These are phyloP conservation scores for Germaria angustata DNA, from an alignment of 2,888 invertebrate species.

Conservation along the genomic window DNA sequence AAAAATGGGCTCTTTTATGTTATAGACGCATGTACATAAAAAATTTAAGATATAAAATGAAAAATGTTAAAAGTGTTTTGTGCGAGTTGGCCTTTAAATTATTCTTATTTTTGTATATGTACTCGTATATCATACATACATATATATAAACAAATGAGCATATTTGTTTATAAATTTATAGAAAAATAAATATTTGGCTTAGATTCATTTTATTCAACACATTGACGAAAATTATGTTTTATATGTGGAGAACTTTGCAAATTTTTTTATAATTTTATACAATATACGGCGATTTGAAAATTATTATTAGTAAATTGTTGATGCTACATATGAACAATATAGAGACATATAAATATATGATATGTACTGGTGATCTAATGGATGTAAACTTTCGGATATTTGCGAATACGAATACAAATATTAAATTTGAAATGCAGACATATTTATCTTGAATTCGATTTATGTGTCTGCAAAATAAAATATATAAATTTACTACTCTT, in stretches of 20 bases:
- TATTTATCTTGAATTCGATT: no score
- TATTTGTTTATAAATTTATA: background rate
- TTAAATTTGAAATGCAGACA: no score
- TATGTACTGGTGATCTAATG: no score
- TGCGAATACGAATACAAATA: no score
- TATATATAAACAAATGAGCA: constrained; percentile 22
- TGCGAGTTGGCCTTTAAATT: constrained; percentile 52
- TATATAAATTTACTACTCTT: no score
- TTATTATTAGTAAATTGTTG: background rate
- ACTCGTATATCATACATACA: no score
- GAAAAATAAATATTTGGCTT: constrained; percentile 19
- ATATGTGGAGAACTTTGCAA: background rate
- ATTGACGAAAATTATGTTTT: background rate
- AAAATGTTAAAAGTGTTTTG: constrained; percentile 30
- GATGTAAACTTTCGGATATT: no score
- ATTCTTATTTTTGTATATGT: background rate
- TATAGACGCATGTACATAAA: constrained; percentile 34
- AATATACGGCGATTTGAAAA: background rate
- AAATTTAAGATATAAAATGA: constrained; percentile 9
- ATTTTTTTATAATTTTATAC: background rate
- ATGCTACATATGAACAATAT: background rate
- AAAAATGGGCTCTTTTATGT: constrained; percentile 35
- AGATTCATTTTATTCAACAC: background rate
- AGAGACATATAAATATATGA: no score
- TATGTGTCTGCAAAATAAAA: no score